Conservation (phyloP, 2,797 vertebrate species). For the Acanthurus lineatus region DNA sequence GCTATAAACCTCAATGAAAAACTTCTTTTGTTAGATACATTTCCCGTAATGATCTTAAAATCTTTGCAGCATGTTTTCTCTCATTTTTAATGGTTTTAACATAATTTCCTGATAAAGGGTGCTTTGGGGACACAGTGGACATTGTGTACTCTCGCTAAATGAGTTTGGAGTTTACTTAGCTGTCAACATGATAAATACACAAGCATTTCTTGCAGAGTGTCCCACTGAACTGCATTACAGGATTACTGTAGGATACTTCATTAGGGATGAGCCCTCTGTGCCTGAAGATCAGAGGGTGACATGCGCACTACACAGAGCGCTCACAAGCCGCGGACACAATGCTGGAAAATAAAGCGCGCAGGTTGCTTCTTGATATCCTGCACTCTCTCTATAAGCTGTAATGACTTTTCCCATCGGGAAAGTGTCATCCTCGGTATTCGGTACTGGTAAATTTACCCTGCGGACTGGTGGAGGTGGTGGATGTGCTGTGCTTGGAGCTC, state of each 20-base stretch:
- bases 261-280: constrained; percentile 66
- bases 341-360: constrained; percentile 51
- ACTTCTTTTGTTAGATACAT: not conserved
- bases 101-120: no score
- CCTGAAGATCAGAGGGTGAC: constrained; percentile 76
- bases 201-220: not conserved
- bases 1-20: not conserved
- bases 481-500: constrained; percentile 39
- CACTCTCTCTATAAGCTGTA: constrained; percentile 26
- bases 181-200: not conserved
- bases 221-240: constrained; percentile 26
- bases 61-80: not conserved
- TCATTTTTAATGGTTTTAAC: not conserved
- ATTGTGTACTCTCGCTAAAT: no score
- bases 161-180: not conserved
- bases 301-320: constrained; percentile 75
- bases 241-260: constrained; percentile 52
- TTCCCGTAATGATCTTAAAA: not conserved
- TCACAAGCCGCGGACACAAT: constrained; percentile 49
- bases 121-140: no score
- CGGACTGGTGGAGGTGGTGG: constrained; percentile 32
- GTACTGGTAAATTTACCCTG: not conserved
- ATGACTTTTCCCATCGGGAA: constrained; percentile 47
- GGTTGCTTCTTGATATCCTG: constrained; percentile 34
- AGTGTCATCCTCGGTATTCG: constrained; percentile 18